A percentile compares a stretch with the other conserved stretches of the same genome.
Evolutionary conservation across 2,113 vertebrate genomes (phyloP).

Genomic region (Mustela lutreola): DNA sequence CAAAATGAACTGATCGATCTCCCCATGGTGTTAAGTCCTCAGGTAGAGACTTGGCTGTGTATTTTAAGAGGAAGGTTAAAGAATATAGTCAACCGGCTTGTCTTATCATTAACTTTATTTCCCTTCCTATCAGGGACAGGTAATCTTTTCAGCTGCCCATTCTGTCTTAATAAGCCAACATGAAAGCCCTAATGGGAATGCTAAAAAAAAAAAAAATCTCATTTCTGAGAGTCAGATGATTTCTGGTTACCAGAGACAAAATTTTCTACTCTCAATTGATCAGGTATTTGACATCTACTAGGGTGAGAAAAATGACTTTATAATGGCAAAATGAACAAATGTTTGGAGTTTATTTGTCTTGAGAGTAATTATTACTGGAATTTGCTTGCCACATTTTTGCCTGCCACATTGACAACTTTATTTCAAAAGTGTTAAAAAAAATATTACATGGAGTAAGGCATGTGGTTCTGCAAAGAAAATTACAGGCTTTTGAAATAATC

Average conservation of each 20-base stretch:
- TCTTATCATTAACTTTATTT: constrained; percentile 70
- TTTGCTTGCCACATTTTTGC: constrained; percentile 33
- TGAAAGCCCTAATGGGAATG: constrained; percentile 64
- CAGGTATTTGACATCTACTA: constrained; percentile 66
- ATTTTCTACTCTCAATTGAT: constrained; percentile 52
- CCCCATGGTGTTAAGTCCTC: background rate
- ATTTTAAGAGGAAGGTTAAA: background rate
- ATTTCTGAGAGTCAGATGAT: constrained; percentile 73
- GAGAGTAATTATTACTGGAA: constrained; percentile 48
- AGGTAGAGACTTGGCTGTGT: constrained; percentile 23
- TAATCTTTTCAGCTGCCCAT: constrained; percentile 69
- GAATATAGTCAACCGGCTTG: constrained; percentile 23
- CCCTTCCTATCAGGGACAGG: constrained; percentile 31
- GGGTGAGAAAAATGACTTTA: constrained; percentile 67
- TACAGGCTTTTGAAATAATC: constrained; percentile 25
- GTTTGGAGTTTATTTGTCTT: constrained; percentile 52
- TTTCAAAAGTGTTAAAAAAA: constrained; percentile 56
- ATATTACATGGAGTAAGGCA: background rate
- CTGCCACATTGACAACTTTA: constrained; percentile 41
- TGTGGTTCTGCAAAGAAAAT: constrained; percentile 61
- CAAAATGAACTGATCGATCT: constrained; percentile 41
- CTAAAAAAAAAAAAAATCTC: constrained; percentile 68
- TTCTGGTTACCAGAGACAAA: constrained; percentile 69
- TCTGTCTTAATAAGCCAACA: constrained; percentile 74
- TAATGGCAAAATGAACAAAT: constrained; percentile 69